These are phyloP conservation scores for Heliocidaris tuberculata DNA, from an alignment of 35 echinoderm and acorn worm genomes.

Conservation along the genomic window DNA sequence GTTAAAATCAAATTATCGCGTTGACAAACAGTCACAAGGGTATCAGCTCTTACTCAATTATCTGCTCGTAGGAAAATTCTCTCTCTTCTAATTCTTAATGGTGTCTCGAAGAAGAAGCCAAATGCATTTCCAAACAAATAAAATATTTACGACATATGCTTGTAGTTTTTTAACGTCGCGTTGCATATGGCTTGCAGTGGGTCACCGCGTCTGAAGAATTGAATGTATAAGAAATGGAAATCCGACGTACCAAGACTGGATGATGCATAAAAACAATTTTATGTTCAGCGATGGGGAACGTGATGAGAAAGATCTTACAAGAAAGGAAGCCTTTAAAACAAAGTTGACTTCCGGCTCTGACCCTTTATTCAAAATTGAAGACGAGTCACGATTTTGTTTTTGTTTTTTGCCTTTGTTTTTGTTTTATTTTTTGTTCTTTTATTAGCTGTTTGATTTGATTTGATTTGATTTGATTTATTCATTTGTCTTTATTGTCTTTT, in stretches of 20 bases:
- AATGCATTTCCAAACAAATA: not conserved
- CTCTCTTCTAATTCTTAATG: not conserved
- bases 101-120: not conserved
- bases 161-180: not conserved
- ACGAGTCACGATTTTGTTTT: no score
- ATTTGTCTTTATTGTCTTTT: no score
- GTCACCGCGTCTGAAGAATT: not conserved
- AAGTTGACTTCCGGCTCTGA: no score
- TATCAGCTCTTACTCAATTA: not conserved
- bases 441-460: no score
- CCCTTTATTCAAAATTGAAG: no score
- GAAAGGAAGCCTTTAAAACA: no score
- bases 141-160: not conserved
- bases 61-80: not conserved
- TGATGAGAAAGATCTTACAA: not conserved
- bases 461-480: no score
- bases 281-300: not conserved
- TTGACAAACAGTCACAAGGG: not conserved
- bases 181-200: not conserved
- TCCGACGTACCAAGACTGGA: not conserved
- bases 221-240: not conserved
- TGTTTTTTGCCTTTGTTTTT: no score
- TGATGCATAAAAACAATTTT: not conserved
- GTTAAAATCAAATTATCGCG: conserved; percentile 7
- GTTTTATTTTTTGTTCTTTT: no score